Evolutionary conservation across 2,797 vertebrate species (phyloP).

Genomic region (Allobates femoralis): DNA sequence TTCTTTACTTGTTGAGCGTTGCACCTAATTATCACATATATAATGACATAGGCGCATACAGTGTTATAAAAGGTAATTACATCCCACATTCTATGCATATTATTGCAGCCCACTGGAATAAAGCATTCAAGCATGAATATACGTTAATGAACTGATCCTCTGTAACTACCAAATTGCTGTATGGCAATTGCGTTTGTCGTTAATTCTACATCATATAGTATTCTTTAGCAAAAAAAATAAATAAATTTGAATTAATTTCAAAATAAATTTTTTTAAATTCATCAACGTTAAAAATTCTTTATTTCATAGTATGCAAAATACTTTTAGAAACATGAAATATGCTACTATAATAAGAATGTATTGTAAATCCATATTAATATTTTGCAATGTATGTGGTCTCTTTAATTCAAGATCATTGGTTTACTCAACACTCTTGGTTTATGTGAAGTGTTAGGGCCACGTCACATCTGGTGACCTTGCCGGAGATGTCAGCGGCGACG

Average conservation of each 20-base stretch:
- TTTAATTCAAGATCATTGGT: too few species aligned
- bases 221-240: not conserved
- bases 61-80: not conserved
- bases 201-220: not conserved
- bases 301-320: not conserved
- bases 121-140: conserved; percentile 5
- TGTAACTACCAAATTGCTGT: not conserved
- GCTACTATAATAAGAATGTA: not conserved
- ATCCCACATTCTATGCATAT: not conserved
- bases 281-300: not conserved
- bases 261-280: not conserved
- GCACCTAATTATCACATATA: not conserved
- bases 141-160: not conserved
- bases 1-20: not conserved
- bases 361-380: too few species aligned
- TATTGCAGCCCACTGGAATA: not conserved
- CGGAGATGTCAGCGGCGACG: too few species aligned
- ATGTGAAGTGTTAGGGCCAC: too few species aligned
- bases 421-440: too few species aligned
- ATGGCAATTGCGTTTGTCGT: not conserved
- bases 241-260: not conserved
- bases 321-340: not conserved
- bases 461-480: too few species aligned
- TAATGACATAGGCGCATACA: not conserved
- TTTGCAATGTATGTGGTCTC: too few species aligned